Evolutionary conservation across 2,888 invertebrate genomes (phyloP).

Genomic region (Polyommatus iphigenia): DNA sequence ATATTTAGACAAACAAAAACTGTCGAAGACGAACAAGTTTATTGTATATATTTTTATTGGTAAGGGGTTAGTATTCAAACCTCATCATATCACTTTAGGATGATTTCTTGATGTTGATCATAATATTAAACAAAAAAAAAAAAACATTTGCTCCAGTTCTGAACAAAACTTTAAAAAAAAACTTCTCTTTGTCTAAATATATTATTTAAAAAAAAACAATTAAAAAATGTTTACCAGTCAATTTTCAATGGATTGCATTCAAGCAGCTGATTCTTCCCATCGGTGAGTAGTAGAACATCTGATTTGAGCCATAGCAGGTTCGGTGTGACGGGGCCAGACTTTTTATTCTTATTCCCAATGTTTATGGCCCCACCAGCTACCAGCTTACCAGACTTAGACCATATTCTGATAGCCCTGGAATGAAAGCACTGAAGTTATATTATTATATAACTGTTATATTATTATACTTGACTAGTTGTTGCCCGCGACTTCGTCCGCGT

Average conservation of each 20-base stretch:
- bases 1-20: too few relatives aligned
- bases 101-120: too few relatives aligned
- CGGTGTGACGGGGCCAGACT: slow-evolving; percentile 61
- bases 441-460: too few relatives aligned
- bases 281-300: slow-evolving; percentile 76
- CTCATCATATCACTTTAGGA: too few relatives aligned
- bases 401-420: slow-evolving; percentile 80
- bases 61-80: not conserved
- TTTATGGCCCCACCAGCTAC: slow-evolving; percentile 53
- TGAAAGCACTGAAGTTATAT: not conserved
- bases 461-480: too few relatives aligned
- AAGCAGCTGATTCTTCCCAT: slow-evolving; percentile 81
- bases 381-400: slow-evolving; percentile 83
- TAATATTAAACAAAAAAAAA: too few relatives aligned
- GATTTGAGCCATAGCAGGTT: slow-evolving; percentile 82
- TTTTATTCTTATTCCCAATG: slow-evolving; percentile 45
- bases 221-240: slow-evolving; percentile 55
- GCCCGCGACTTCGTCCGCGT: too few relatives aligned
- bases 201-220: not conserved
- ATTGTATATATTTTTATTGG: not conserved
- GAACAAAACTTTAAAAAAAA: not conserved
- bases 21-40: too few relatives aligned
- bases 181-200: not conserved
- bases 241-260: slow-evolving; percentile 79
- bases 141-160: too few relatives aligned